These are phyloP conservation scores for Furcifer pardalis DNA, from an alignment of 2,797 vertebrate species.

Conservation along the genomic window DNA sequence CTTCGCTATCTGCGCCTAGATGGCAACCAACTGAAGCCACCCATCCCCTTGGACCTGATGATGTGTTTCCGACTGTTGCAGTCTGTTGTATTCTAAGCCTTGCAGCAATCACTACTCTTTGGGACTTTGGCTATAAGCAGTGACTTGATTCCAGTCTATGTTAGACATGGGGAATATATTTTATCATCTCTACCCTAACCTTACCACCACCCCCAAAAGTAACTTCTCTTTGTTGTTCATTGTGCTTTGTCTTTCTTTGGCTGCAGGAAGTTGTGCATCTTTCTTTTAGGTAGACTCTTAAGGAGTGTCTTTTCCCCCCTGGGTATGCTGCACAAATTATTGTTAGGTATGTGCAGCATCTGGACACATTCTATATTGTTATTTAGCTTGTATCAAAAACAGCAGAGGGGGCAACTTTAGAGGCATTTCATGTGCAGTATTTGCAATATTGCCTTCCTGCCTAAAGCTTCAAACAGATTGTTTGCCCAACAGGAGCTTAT, in stretches of 20 bases:
- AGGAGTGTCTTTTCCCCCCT: not conserved
- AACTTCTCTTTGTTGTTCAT: constrained; percentile 1
- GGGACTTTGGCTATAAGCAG: constrained; percentile 54
- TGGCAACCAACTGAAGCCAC: constrained; percentile 90
- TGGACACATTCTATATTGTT: not conserved
- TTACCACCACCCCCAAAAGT: accelerated
- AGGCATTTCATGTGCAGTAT: not conserved
- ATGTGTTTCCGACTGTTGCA: constrained; percentile 95
- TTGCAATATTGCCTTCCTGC: not conserved
- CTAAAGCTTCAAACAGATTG: constrained; percentile 1
- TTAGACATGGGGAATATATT: constrained; percentile 36
- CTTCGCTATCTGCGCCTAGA: constrained; percentile 95
- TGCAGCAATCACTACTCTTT: not conserved
- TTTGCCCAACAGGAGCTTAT: not conserved
- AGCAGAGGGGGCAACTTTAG: not conserved
- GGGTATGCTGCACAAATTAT: not conserved
- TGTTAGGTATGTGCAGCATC: not conserved
- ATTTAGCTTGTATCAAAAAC: not conserved
- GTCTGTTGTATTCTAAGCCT: constrained; percentile 88
- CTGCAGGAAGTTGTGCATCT: not conserved
- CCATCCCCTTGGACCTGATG: constrained; percentile 92
- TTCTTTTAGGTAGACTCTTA: not conserved
- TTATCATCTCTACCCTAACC: constrained; percentile 18
- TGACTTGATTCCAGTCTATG: constrained; percentile 5
- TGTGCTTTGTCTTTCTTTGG: not conserved